Conservation (phyloP, 2,797 vertebrate species). For the Hydrophis major region DNA sequence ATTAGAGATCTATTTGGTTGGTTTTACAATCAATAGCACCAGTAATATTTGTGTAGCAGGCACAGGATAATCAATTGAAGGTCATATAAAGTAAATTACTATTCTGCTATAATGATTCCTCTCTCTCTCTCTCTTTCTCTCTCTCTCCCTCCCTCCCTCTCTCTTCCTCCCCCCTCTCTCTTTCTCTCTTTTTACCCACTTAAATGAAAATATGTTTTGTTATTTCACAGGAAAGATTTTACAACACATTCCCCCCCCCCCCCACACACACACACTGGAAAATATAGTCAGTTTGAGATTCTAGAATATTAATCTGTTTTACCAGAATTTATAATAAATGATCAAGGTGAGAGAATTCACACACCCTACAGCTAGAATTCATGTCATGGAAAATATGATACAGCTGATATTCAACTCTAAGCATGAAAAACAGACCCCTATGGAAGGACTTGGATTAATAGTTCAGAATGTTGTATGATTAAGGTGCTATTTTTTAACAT, state of each 20-base stretch:
- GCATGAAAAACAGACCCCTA: not conserved
- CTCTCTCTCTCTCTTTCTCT: too few species aligned
- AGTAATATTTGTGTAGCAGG: constrained; percentile 89
- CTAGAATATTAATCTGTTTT: constrained; percentile 65
- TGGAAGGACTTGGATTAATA: constrained; percentile 49
- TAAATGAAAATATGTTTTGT: constrained; percentile 84
- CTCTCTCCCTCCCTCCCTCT: constrained; percentile 77
- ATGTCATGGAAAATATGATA: constrained; percentile 64
- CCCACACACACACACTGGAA: not conserved
- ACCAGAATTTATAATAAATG: constrained; percentile 64
- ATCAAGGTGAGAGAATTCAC: constrained; percentile 68
- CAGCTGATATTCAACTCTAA: constrained; percentile 53
- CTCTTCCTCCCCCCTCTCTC: constrained; percentile 66
- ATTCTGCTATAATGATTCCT: constrained; percentile 83
- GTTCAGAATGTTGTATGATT: not conserved
- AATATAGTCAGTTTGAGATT: constrained; percentile 59
- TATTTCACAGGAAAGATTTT: constrained; percentile 80
- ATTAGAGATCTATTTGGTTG: constrained; percentile 87
- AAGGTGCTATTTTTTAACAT: not conserved
- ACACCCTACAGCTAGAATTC: constrained; percentile 62
- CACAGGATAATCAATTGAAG: constrained; percentile 86
- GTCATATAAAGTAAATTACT: constrained; percentile 90
- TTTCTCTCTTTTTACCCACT: not conserved
- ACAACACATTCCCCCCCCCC: constrained; percentile 39
- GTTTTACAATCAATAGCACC: constrained; percentile 88